Evolutionary conservation across 2,888 invertebrate genomes (phyloP), one percentile per base, ranked within the genome.

Genomic region (Molorchus minor): DNA sequence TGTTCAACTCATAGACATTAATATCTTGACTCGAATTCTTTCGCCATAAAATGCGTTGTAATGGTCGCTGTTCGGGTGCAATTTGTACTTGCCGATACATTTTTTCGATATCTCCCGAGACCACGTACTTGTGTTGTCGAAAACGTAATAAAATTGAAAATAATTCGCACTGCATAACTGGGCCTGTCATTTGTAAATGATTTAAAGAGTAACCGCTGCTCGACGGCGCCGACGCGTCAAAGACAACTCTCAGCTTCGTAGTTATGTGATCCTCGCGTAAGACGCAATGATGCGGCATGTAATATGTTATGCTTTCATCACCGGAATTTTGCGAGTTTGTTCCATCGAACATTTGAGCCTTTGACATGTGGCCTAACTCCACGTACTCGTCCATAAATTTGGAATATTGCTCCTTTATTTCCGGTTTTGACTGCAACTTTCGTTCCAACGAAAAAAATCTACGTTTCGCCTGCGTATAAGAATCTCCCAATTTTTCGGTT

Each of bases 321-420:
- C 51, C 17, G 15, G 30, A 15, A 25, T 45, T 35, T 12, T 17
- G 16, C 21, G 25, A 25, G 8, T 25, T 25, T 25, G 25, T 25
- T 25, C 25, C 25, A 8, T 25, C 25, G 25, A 8, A 25, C 4
- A 8, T 8, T 25, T 25, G 25, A 10, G 36, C 17, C n/a, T 47
- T 35, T 12, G 38, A 44, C 54, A 63, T 61, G 36, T 63, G 58
- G 1, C 56, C 56, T 25, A 58, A 36, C 1, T 20, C 29, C n/a
- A 35, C 16, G 20, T 61, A 61, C 45, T 63, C 65, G 3, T 52
- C 19, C 55, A 65, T 65, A 53, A 64, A 67, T 43, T 52, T 30
- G 4, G 16, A n/a, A 21, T 67, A 67, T 41, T 55, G 21, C 13
- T 35, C 45, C 38, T 38, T 44, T 8, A 64, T 13, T 29, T 58